Conservation (phyloP, 2,113 vertebrate genomes). For the Tragelaphus scriptus region DNA sequence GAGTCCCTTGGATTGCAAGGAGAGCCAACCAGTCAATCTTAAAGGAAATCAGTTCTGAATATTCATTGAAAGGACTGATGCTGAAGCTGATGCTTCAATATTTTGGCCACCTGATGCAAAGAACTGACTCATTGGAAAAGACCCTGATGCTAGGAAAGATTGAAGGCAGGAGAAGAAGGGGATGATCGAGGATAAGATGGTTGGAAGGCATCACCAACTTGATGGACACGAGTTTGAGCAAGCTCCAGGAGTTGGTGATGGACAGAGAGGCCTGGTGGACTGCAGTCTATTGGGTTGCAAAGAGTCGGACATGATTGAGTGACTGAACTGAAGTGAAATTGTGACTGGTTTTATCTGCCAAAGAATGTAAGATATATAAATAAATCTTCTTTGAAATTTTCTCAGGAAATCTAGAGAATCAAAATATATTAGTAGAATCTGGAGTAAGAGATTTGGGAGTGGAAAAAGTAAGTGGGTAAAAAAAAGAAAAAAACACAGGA, state of each 20-base stretch:
- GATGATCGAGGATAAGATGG: background rate
- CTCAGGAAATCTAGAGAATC: background rate
- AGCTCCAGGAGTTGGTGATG: background rate
- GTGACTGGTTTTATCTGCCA: background rate
- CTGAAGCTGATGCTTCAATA: background rate
- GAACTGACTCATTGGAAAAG: background rate
- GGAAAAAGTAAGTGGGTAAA: background rate
- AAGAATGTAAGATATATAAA: background rate
- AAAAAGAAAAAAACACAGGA: background rate
- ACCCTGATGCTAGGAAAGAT: background rate
- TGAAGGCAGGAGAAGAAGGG: background rate
- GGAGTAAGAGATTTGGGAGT: background rate
- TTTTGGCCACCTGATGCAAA: accelerated
- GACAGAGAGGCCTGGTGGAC: background rate
- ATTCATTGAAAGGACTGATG: background rate
- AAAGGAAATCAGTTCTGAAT: background rate
- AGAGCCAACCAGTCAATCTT: background rate
- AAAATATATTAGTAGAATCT: background rate
- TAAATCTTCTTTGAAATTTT: background rate
- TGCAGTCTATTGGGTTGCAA: background rate
- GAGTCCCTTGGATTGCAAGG: background rate
- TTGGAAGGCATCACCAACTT: background rate
- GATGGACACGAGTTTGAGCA: background rate
- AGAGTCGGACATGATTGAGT: background rate
- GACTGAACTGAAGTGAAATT: background rate